Evolutionary conservation across 1,140 invertebrate genomes (phyloP), one percentile per base, ranked within the genome.

Genomic region (Cotesia vestalis): DNA sequence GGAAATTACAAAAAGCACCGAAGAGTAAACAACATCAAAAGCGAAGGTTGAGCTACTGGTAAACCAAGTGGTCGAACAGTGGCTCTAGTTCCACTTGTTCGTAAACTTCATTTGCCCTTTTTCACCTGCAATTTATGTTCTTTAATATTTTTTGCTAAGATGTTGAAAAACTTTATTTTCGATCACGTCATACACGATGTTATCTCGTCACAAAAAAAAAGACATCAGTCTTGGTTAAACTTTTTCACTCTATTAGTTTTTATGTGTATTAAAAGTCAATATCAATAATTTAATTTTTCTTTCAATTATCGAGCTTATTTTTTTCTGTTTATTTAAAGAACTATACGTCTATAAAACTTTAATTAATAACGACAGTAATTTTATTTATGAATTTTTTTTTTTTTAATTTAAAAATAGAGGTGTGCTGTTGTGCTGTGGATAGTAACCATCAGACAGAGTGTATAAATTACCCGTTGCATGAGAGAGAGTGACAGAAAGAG

Each of bases 381-480:
- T 51, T 8, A 12, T 51, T 8, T 17, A 17, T 57, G 55, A 11
- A 57, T n/a, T 9, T 11, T 57, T 57, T 11, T 57, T 57, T 12
- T 57, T 57, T 17, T 17, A 17, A 11, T 14, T 5, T 11, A 6
- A 12, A n/a, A 12, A 6, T 17, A 5, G 5, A n/a, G 38, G 14
- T 40, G n/a, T n/a, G 61, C 17, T 60, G 20, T 20, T 20, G 27
- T 34, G 20, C 12, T 63, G 1, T 63, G 14, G 61, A 36, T 63
- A 46, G 61, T n/a, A 38, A 35, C 38, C 40, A 46, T 11, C 61
- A 40, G 38, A 35, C 36, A 52, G 38, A 14, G 12, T 27, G 63
- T 52, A 71, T 71, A 53, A 63, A 71, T 71, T 62, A 63, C 57
- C 11, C 34, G 46, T 62, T 11, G 40, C 12, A 6, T 11, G 20